These are phyloP conservation scores for Tragelaphus strepsiceros DNA, from an alignment of 2,113 vertebrate genomes.

Conservation along the genomic window DNA sequence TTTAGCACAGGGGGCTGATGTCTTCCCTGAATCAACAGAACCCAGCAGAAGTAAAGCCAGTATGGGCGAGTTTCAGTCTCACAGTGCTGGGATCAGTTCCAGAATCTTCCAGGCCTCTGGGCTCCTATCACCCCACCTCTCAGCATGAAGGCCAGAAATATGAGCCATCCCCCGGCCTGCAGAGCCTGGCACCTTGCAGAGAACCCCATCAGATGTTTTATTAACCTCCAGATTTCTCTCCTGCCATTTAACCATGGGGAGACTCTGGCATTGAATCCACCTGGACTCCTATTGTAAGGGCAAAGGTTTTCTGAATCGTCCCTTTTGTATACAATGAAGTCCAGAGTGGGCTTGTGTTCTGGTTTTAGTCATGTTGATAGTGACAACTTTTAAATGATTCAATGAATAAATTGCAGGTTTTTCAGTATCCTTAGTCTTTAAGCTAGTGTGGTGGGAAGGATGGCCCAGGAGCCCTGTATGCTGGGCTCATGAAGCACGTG, in stretches of 20 bases:
- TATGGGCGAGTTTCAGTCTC: fast-evolving
- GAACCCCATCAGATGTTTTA: background rate
- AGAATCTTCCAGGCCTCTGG: too few species aligned
- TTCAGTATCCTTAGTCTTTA: too few species aligned
- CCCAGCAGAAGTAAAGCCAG: fast-evolving
- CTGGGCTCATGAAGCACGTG: fast-evolving
- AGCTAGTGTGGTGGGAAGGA: background rate
- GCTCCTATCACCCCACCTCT: fast-evolving
- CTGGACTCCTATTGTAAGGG: background rate
- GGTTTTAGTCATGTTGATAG: fast-evolving
- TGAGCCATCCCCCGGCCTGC: fast-evolving
- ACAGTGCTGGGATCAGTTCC: background rate
- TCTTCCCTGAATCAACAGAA: background rate
- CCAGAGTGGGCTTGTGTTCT: background rate
- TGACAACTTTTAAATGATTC: background rate
- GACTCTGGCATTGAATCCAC: fast-evolving
- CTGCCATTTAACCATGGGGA: background rate
- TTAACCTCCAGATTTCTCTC: background rate
- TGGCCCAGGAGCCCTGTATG: fast-evolving
- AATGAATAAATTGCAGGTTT: background rate
- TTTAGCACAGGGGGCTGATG: background rate
- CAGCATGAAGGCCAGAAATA: background rate
- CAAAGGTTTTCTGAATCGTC: background rate
- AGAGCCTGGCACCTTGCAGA: background rate
- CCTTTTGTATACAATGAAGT: too few species aligned